phyloP scores from a whole-genome alignment of 2,113 vertebrate species.

The Rhodinocichla rosea region DNA sequence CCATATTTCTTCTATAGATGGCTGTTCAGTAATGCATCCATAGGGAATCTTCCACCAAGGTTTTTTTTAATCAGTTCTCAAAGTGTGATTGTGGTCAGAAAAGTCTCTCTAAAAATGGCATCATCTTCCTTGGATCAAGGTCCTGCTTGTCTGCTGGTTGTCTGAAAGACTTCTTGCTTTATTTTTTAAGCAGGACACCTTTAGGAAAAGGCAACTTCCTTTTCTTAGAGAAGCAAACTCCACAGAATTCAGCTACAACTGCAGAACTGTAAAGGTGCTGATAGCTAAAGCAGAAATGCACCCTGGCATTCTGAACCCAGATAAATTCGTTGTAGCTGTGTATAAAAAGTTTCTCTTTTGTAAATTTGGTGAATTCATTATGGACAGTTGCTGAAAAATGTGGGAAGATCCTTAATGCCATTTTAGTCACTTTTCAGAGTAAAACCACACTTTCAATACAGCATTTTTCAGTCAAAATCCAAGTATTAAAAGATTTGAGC shows the following conservation, averaged over 20 bases:
- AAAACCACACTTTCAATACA: conserved; percentile 13
- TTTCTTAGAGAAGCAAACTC: not conserved
- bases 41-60: conserved; percentile 38
- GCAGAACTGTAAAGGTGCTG: not conserved
- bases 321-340: not conserved
- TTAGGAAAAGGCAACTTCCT: not conserved
- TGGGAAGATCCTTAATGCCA: not conserved
- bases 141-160: not conserved
- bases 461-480: not conserved
- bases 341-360: not conserved
- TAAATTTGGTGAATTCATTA: not conserved
- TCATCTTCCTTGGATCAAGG: not conserved
- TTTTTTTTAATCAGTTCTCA: conserved; percentile 43
- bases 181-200: not conserved
- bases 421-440: conserved; percentile 8
- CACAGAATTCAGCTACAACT: not conserved
- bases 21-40: conserved; percentile 45
- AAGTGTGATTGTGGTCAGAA: conserved; percentile 41
- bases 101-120: conserved; percentile 41
- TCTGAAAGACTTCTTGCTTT: not conserved
- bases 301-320: not conserved
- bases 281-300: not conserved
- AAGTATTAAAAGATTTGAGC: conserved; percentile 33
- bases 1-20: conserved; percentile 38
- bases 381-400: not conserved